Base-by-base conservation (phyloP, 1,140 invertebrate species). In the Drosophila ambigua region DNA sequence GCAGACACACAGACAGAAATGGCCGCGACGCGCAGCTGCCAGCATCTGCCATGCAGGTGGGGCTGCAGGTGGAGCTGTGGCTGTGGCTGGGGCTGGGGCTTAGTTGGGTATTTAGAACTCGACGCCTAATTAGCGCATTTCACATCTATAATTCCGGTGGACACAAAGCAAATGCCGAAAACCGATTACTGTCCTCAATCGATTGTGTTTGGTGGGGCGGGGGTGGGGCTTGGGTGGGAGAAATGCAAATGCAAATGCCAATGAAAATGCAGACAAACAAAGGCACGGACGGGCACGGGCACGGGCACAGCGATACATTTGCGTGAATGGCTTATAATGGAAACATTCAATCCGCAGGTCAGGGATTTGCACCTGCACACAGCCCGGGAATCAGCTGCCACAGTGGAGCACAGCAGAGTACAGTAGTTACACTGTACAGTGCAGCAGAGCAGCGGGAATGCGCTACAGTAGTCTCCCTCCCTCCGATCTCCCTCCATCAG, bases 81-180 rank as follows among this genome's bases (percentile, higher is more conserved):
- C 16, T 16, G 16, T 0, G 16, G 20, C 20, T 20, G 20, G 20
- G 20, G 20, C 20, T 20, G 20, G 20, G 20, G 20, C 20, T 24
- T 24, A 24, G 20, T 20, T 20, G 23, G 45, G 67, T 54, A 69
- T 69, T 69, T 69, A 15, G 35, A 26, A 69, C 57, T 69, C 64
- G 67, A 69, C 67, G 67, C 67, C 67, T 50, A 69, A 69, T 69
- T 69, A 69, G 67, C 64, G 67, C 67, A 58, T 69, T 69, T 68
- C 66, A 50, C 65, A 68, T 49, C 52, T 65, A 68, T 69, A 69
- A 69, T 69, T 39, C 51, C 45, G 35, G 9, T 11, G 35, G 35
- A 39, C 35, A 28, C 23, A 69, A 50, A 69, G 65, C 51, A 35
- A 69, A 69, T 69, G 64, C 67, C 67, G 50, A 57, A 69, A 50